phyloP scores from a whole-genome alignment of 2,113 vertebrate genomes.

The Aegotheles bennettii region DNA sequence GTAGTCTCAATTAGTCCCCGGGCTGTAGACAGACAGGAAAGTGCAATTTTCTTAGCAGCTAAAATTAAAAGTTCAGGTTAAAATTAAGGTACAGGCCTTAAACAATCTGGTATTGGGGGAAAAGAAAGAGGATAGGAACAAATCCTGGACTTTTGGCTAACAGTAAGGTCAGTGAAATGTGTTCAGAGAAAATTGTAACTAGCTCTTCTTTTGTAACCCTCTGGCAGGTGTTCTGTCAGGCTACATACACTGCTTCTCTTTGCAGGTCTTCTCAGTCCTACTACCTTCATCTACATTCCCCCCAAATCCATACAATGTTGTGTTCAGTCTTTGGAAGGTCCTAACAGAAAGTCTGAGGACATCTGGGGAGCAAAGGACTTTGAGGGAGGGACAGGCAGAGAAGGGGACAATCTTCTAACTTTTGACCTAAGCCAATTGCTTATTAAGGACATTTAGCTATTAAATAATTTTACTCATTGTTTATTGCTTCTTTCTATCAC shows the following conservation, averaged over 20 bases:
- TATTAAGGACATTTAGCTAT: conserved; percentile 14
- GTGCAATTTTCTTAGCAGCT: conserved; percentile 37
- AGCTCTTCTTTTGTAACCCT: neutral
- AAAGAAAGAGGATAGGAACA: neutral
- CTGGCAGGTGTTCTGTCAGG: neutral
- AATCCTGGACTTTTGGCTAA: neutral
- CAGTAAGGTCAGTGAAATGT: neutral
- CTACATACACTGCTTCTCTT: neutral
- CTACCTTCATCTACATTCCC: neutral
- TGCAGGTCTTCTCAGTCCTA: neutral
- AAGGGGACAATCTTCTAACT: neutral
- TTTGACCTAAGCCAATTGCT: conserved; percentile 23
- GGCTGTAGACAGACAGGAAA: neutral
- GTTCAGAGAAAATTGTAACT: neutral
- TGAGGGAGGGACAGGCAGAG: neutral
- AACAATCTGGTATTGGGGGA: neutral
- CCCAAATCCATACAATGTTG: neutral
- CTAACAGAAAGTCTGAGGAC: neutral
- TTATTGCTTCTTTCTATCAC: conserved; percentile 8
- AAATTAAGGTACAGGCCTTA: conserved; percentile 8
- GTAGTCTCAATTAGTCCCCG: conserved; percentile 49
- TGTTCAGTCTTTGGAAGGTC: neutral
- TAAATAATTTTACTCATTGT: conserved; percentile 23
- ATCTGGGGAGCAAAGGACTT: neutral
- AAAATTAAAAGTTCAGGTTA: conserved; percentile 45